Percentiles rank a stretch among this genome's conserved stretches.
Conservation (phyloP, 2,113 vertebrate genomes). For the Pavo muticus region DNA sequence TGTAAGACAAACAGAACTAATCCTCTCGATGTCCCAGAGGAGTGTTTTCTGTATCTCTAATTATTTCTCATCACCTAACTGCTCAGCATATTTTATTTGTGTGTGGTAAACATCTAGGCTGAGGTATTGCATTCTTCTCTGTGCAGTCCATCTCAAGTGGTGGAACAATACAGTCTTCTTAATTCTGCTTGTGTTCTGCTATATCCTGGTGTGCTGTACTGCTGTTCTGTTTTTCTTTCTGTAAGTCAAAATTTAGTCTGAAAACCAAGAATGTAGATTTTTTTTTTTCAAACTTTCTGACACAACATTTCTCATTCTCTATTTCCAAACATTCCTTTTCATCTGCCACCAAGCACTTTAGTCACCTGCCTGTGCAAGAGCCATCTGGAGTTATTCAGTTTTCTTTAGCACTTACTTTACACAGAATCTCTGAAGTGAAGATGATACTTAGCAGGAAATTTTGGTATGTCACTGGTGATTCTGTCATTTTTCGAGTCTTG, state of each 20-base stretch:
- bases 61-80: conserved; percentile 37
- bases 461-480: background rate
- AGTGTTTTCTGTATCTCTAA: conserved; percentile 5
- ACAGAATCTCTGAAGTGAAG: background rate
- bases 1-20: conserved; percentile 46
- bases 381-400: background rate
- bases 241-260: background rate
- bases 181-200: background rate
- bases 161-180: background rate
- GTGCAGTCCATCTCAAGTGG: background rate
- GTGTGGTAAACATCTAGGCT: background rate
- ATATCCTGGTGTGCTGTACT: background rate
- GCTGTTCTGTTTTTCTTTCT: background rate
- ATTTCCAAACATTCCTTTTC: background rate
- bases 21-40: background rate
- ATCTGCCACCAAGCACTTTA: background rate
- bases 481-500: background rate
- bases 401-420: background rate
- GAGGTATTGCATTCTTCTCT: background rate
- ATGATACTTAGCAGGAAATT: background rate
- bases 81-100: background rate
- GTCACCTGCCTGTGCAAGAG: background rate
- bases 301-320: background rate
- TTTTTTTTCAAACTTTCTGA: background rate
- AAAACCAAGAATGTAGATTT: background rate